Base-by-base conservation (phyloP, 2,797 vertebrate species). In the Gephyroberyx darwinii region DNA sequence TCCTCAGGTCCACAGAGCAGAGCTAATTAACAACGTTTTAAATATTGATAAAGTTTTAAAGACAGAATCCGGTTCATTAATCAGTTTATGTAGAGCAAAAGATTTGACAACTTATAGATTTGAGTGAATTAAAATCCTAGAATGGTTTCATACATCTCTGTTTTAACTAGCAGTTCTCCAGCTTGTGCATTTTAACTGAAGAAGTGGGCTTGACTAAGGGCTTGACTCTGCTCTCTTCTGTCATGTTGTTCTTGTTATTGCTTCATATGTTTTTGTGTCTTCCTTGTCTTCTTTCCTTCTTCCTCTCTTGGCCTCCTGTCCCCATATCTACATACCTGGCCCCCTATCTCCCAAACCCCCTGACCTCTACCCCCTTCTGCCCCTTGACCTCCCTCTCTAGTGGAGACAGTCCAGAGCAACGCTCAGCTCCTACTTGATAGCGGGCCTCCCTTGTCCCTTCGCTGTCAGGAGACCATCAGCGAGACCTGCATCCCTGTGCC, bases 401-500 rank as follows among this genome's bases (percentile, higher is more conserved):
- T 98, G 83, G 96, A 98, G 94, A 96, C 96, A 93, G 93, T 98
- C 94, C 97, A 98, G 95, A 97, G 94, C 95, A 95, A 95, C 89
- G 95, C 95, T 77, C 95, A 95, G 92, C 95, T 98, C 91, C 94
- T 98, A 82, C 93, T 96, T 93, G 96, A 98, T 93, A 95, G 94
- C 48, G 95, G 94, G 75, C 92, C 90, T 88, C 91, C 94, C 81
- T 87, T 95, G 91, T 93, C 94, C 88, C 93, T 95, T 87, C 96
- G 96, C 91, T 95, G 93, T 89, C 94, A 96, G 94, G 96, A 98
- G 89, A 93, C 93, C 95, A 94, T 97, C 95, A 96, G 96, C 93
- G 97, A 98, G 95, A 98, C 97, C 91, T 96, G 95, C 94, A 96
- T 98, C 91, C 95, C 96, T 0, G 96, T 98, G 86, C 97, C 96